Conservation (phyloP, 2,888 invertebrate species). For the Mechanitis messenoides region DNA sequence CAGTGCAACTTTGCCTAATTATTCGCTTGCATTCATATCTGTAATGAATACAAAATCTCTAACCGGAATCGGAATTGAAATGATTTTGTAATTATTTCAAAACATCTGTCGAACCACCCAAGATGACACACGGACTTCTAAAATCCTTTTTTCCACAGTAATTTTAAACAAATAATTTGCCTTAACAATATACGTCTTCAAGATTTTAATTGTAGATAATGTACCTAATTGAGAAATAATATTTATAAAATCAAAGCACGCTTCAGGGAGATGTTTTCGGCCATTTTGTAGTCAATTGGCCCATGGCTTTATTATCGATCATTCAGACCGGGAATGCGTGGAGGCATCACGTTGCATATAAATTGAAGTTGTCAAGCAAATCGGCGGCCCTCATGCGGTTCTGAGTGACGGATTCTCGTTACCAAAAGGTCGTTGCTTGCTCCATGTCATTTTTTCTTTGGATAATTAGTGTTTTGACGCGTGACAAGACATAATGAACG, state of each 20-base stretch:
- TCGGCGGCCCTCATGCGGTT: slow-evolving; percentile 33
- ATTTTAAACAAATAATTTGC: slow-evolving; percentile 25
- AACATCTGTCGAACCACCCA: slow-evolving; percentile 60
- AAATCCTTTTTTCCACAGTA: slow-evolving; percentile 22
- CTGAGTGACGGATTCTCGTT: slow-evolving; percentile 68
- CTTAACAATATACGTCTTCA: slow-evolving; percentile 28
- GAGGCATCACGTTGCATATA: slow-evolving; percentile 55
- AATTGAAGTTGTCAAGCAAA: slow-evolving; percentile 60
- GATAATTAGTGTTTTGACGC: slow-evolving; percentile 69
- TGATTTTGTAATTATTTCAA: slow-evolving; percentile 49
- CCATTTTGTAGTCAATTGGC: slow-evolving; percentile 22
- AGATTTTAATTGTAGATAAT: slow-evolving; percentile 28
- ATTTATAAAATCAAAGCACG: neutral
- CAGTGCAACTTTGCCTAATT: slow-evolving; percentile 16
- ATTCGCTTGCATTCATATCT: slow-evolving; percentile 48
- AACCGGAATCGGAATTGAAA: slow-evolving; percentile 54
- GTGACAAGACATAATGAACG: slow-evolving; percentile 65
- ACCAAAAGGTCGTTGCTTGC: slow-evolving; percentile 64
- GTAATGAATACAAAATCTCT: slow-evolving; percentile 47
- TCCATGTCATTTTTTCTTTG: slow-evolving; percentile 45
- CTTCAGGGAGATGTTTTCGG: too few relatives aligned
- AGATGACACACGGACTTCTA: slow-evolving; percentile 32
- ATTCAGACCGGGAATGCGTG: slow-evolving; percentile 40
- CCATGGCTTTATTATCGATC: slow-evolving; percentile 45
- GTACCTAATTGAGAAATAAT: slow-evolving; percentile 21